A percentile compares a stretch with the other conserved stretches of the same genome.
Evolutionary conservation across 2,113 vertebrate genomes (phyloP).

Genomic region (Cygnus buccinator): DNA sequence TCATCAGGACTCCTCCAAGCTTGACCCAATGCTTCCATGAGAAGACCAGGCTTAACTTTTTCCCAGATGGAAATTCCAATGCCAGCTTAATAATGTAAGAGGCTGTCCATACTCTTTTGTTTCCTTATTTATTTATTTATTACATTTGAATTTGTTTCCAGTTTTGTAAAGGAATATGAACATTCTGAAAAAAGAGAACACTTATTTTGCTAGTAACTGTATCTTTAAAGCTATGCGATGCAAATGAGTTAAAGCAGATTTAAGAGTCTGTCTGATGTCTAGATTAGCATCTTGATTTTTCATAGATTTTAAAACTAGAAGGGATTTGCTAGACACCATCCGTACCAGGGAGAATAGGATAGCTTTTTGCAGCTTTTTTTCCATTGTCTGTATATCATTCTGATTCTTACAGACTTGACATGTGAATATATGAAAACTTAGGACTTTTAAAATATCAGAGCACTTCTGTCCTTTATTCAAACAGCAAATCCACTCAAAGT

Average conservation of each 20-base stretch:
- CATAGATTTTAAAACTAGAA: neutral
- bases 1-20: neutral
- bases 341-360: neutral
- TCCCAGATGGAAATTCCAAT: neutral
- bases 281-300: neutral
- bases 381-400: neutral
- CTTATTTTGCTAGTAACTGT: neutral
- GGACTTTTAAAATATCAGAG: neutral
- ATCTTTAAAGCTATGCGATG: neutral
- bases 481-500: neutral
- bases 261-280: neutral
- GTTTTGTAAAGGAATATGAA: fast-evolving
- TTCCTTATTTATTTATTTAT: neutral
- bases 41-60: neutral
- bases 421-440: neutral
- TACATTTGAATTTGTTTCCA: neutral
- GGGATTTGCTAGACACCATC: neutral
- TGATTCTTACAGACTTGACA: neutral
- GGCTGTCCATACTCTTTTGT: neutral
- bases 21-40: neutral
- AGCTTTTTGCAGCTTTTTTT: neutral
- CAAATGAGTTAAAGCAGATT: neutral
- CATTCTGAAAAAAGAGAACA: fast-evolving
- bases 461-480: slow-evolving; percentile 9
- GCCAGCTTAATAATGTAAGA: neutral